Conservation (phyloP, 2,113 vertebrate genomes). For the Phylloscopus trochilus region DNA sequence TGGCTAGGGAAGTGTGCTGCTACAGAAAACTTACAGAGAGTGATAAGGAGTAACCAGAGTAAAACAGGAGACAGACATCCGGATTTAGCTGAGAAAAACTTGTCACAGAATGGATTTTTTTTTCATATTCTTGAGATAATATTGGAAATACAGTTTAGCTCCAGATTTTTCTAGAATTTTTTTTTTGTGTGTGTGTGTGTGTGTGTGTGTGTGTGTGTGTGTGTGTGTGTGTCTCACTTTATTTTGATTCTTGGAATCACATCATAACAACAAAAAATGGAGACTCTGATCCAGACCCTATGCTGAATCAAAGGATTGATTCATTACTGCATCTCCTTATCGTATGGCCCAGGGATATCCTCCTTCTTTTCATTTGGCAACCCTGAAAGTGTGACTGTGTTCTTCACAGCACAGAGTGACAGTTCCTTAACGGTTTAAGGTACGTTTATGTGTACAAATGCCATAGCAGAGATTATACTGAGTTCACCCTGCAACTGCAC, state of each 20-base stretch:
- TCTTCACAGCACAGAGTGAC: neutral
- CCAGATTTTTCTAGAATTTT: neutral
- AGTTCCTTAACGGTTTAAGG: neutral
- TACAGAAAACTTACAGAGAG: neutral
- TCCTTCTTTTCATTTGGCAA: neutral
- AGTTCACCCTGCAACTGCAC: neutral
- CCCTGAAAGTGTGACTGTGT: neutral
- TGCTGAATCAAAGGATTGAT: neutral
- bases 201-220: no score
- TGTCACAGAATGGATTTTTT: neutral
- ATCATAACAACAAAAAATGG: neutral
- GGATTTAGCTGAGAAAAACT: neutral
- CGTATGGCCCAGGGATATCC: neutral
- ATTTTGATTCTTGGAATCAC: neutral
- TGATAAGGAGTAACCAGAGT: neutral
- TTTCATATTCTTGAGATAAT: neutral
- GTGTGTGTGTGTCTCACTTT: neutral
- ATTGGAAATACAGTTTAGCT: neutral
- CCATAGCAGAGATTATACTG: neutral
- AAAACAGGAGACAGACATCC: neutral
- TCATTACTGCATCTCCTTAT: neutral
- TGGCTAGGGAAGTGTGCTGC: neutral
- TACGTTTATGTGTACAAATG: neutral
- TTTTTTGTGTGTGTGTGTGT: no score
- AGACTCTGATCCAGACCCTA: neutral